Evolutionary conservation across 2,797 vertebrate genomes (phyloP).

Genomic region (Pangasius sanitwongsei): DNA sequence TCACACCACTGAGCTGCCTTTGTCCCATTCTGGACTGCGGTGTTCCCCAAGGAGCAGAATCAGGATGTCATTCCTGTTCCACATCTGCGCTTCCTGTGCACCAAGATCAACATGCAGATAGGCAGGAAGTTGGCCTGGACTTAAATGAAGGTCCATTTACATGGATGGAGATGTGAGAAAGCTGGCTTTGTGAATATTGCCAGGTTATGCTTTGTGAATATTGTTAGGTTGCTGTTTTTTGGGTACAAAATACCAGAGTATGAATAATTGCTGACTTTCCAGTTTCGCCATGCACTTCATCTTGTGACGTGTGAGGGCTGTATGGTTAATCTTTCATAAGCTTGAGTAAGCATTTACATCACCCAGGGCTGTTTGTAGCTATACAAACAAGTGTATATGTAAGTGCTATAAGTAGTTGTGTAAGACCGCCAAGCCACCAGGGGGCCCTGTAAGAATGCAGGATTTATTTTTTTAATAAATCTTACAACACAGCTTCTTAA

Average conservation of each 20-base stretch:
- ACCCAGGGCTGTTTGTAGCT: background rate
- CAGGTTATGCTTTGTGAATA: background rate
- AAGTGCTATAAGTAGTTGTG: background rate
- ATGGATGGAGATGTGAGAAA: conserved; percentile 12
- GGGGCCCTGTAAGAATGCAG: background rate
- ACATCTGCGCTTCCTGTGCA: conserved; percentile 72
- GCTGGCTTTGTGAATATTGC: conserved; percentile 12
- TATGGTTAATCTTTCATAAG: no score
- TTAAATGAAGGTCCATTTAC: conserved; percentile 31
- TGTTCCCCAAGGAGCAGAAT: conserved; percentile 61
- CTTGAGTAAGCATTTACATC: background rate
- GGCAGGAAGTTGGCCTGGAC: conserved; percentile 41
- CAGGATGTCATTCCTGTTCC: conserved; percentile 70
- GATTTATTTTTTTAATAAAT: background rate
- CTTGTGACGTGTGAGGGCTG: no score
- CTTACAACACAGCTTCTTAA: background rate
- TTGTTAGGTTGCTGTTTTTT: background rate
- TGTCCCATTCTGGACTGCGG: conserved; percentile 26
- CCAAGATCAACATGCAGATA: conserved; percentile 74
- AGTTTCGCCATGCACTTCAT: background rate
- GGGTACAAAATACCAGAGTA: background rate
- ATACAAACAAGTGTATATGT: background rate
- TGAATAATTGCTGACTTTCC: background rate
- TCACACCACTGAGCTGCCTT: conserved; percentile 28
- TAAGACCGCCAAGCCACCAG: no score